phyloP scores from a whole-genome alignment of 1,140 invertebrate genomes.

The Planococcus citri region DNA sequence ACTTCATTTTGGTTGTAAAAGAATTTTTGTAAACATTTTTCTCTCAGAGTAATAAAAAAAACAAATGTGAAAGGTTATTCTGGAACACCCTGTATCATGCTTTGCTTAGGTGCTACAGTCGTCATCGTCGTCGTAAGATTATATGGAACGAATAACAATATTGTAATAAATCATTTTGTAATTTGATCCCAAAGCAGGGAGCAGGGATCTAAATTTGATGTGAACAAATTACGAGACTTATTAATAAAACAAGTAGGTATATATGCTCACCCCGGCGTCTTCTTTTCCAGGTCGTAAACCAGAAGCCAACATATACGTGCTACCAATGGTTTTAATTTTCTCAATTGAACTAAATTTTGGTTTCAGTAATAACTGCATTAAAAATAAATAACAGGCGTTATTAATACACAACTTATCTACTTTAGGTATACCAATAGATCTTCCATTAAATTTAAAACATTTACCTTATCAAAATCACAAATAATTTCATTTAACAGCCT shows the following conservation, averaged over 20 bases:
- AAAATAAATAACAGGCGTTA: constrained; percentile 24
- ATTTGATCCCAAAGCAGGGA: not conserved
- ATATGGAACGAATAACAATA: not conserved
- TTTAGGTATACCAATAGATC: not conserved
- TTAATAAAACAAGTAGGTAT: too few species aligned
- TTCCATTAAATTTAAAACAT: not conserved
- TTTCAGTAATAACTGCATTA: constrained; percentile 72
- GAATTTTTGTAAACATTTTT: too few species aligned
- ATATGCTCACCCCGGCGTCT: constrained; percentile 40
- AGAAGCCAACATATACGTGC: constrained; percentile 95
- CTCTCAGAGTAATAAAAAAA: too few species aligned
- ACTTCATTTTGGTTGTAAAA: too few species aligned
- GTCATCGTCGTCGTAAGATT: too few species aligned
- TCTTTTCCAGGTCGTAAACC: constrained; percentile 80
- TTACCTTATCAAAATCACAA: constrained; percentile 94
- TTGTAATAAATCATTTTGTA: not conserved
- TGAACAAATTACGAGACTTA: too few species aligned
- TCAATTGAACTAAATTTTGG: constrained; percentile 92
- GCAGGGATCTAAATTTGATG: not conserved
- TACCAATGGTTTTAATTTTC: constrained; percentile 98
- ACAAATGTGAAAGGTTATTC: too few species aligned
- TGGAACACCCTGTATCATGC: too few species aligned
- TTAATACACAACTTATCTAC: not conserved
- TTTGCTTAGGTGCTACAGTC: too few species aligned
- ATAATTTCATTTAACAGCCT: constrained; percentile 95